Base-by-base conservation (phyloP, 1,140 invertebrate species). In the Drosophila orosa region DNA sequence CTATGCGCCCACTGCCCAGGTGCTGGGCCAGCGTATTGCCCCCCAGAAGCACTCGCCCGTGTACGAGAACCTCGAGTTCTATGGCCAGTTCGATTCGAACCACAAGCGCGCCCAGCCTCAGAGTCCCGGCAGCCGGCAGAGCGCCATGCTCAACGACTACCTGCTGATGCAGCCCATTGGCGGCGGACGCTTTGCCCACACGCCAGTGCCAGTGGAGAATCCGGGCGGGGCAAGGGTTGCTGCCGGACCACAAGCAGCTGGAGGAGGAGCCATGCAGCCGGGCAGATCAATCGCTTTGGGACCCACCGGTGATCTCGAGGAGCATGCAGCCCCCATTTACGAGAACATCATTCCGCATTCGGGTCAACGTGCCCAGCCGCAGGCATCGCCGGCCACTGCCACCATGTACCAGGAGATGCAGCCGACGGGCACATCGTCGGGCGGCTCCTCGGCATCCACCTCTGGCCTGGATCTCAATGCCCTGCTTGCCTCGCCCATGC, bases 61-160 rank as follows among this genome's bases (percentile, higher is more conserved):
- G 24, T 97, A 97, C 91, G 96, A 97, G 91, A 97, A 97, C 92
- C 94, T 97, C 40, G 95, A 96, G 68, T 96, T 96, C 91, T 96
- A 96, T 92, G 85, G 80, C 2, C 93, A 95, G 92, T 81, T 92
- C 50, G 80, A 92, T 45, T 90, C 89, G 24, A 83, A 80, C 27
- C 90, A 91, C 68, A 89, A 86, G 47, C 92, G 92, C 39, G 93
- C 93, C 2, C 93, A 93, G 73, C 93, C 93, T 0, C 93, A 93
- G 78, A 84, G 82, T 50, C 86, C 87, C 29, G 89, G 73, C 17
- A 90, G 85, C 42, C 25, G 84, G 13, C 89, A 90, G 75, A 89
- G 58, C 22, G 78, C 78, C 42, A 91, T 90, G 83, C 52, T 90
- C 25, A 79, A 83, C 39, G 67, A 79, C 40, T 69, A 86, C 65